Evolutionary conservation across 2,113 vertebrate genomes (phyloP), one percentile per base, ranked within the genome.

Genomic region (Syrrhaptes paradoxus): DNA sequence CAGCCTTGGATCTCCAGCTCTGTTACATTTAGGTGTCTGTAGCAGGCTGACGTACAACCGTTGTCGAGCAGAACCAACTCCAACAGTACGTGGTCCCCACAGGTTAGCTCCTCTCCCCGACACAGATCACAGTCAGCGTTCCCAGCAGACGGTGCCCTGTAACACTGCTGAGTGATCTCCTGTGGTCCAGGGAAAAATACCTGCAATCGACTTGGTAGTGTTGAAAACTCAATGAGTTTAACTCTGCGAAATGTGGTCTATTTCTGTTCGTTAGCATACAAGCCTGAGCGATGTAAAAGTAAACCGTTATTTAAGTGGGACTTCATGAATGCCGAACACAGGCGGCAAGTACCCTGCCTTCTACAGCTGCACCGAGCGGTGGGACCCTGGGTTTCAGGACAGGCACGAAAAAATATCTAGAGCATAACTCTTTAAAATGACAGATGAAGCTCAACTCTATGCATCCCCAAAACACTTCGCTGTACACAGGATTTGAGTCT

Each of bases 31-130:
- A 45, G 21, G 25, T n/a, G 58, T 55, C 32, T 54, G 22, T 19
- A 36, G 12, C 38, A 32, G 22, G 6, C 22, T 26, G 13, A 28
- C 0, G 6, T 3, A 17, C n/a, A 68, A 49, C 21, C 14, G 11
- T 0, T 5, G 24, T 13, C 38, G 58, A 83, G 43, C 36, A 85
- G 74, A 94, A 31, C 16, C 45, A 79, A 72, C 57, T 52, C 46
- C 21, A 73, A 15, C 0, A 0, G 18, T 5, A 46, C 0, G 0
- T 21, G 73, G 22, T 45, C 18, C 43, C 22, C 77, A 25, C 17
- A 22, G 15, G 7, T 43, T 8, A 17, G 17, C 28, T 22, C 65
- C 74, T 81, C 25, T 24, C 43, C 22, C 0, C 8, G 54, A 85
- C 17, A 8, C 31, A 20, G 34, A 34, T 9, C 8, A 9, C 28